phyloP scores from a whole-genome alignment of 2,797 vertebrate species.

The Chelidonichthys spinosus region DNA sequence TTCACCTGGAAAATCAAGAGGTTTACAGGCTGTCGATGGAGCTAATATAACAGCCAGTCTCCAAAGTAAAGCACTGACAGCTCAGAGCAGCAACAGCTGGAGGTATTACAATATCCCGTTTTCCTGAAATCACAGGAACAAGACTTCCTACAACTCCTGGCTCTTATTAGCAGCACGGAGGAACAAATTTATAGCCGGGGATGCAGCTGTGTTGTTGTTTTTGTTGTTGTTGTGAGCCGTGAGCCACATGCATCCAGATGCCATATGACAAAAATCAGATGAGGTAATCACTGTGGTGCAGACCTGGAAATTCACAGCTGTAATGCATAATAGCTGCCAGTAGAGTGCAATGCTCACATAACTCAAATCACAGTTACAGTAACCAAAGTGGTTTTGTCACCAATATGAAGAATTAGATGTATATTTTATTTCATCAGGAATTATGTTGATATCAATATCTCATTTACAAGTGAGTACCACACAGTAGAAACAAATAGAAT shows the following conservation, averaged over 20 bases:
- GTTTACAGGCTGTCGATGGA: constrained; percentile 9
- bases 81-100: not conserved
- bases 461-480: too few relatives aligned
- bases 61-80: constrained; percentile 17
- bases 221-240: constrained; percentile 4
- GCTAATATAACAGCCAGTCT: constrained; percentile 17
- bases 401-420: too few relatives aligned
- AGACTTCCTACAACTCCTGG: constrained; percentile 1
- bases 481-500: too few relatives aligned
- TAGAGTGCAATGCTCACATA: constrained; percentile 75
- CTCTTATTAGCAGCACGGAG: constrained; percentile 18
- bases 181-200: not conserved
- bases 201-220: constrained; percentile 37
- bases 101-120: not conserved
- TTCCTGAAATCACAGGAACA: constrained; percentile 28
- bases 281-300: constrained; percentile 20
- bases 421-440: too few relatives aligned
- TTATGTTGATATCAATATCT: too few relatives aligned
- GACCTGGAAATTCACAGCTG: constrained; percentile 33
- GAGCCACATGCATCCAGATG: constrained; percentile 28
- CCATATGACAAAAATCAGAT: constrained; percentile 21
- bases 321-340: constrained; percentile 62
- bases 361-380: constrained; percentile 29
- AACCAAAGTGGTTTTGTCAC: constrained; percentile 4
- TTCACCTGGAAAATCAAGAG: constrained; percentile 47